Conservation (phyloP, 2,113 vertebrate species). For the Cyphomyrus discorhynchus region DNA sequence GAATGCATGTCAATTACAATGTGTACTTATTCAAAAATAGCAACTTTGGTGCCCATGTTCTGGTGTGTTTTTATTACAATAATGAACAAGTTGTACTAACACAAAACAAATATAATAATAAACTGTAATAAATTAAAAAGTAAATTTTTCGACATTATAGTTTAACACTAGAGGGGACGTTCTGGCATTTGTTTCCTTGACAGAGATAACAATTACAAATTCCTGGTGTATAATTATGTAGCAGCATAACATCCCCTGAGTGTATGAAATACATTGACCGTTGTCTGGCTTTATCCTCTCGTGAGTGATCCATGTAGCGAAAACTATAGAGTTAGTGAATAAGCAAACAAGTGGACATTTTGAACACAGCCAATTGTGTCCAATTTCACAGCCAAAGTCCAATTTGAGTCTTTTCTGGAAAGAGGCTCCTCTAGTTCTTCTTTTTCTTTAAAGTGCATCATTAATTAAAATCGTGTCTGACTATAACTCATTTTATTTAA, state of each 20-base stretch:
- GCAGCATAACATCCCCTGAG: not conserved
- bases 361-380: not conserved
- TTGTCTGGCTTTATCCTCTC: not conserved
- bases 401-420: not conserved
- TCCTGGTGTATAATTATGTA: not conserved
- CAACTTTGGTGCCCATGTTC: not conserved
- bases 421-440: not conserved
- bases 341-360: not conserved
- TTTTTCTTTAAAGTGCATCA: not conserved
- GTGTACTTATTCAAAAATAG: not conserved
- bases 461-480: not conserved
- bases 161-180: not conserved
- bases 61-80: not conserved
- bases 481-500: not conserved
- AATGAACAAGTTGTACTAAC: not conserved
- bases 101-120: not conserved
- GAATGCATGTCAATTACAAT: not conserved
- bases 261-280: not conserved
- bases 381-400: not conserved
- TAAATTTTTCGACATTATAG: not conserved
- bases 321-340: not conserved
- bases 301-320: not conserved
- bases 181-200: not conserved
- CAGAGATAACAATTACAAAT: not conserved
- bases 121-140: not conserved